Percentiles rank a stretch among this genome's conserved stretches.
These are phyloP conservation scores for Zaprionus ornatus DNA, from an alignment of 1,140 invertebrate species.

Conservation along the genomic window DNA sequence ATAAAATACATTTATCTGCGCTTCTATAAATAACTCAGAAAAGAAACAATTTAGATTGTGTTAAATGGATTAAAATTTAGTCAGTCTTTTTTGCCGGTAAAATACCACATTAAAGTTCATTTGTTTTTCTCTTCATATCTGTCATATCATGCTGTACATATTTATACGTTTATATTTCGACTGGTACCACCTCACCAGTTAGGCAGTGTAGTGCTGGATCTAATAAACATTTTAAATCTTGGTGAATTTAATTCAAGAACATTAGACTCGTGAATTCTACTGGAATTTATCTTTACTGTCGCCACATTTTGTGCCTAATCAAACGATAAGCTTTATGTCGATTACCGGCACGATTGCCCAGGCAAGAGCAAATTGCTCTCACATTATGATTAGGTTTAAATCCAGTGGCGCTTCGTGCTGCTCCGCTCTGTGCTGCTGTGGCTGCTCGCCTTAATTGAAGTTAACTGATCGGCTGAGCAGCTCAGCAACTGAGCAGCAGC, in stretches of 20 bases:
- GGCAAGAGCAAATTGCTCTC: slow-evolving; percentile 37
- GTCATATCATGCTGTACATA: neutral
- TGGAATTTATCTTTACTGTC: slow-evolving; percentile 65
- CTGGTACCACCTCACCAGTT: neutral
- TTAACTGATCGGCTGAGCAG: slow-evolving; percentile 33
- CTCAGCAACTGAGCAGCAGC: slow-evolving; percentile 4
- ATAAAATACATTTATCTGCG: neutral
- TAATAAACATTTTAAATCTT: slow-evolving; percentile 40
- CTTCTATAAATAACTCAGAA: neutral
- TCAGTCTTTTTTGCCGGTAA: neutral
- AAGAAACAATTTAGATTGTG: neutral
- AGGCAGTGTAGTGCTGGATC: slow-evolving; percentile 2
- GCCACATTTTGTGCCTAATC: slow-evolving; percentile 63
- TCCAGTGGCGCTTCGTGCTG: slow-evolving; percentile 28
- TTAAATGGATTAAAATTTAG: slow-evolving; percentile 1
- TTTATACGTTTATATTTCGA: neutral
- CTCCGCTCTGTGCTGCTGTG: slow-evolving; percentile 4
- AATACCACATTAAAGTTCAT: neutral
- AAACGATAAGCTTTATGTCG: slow-evolving; percentile 78
- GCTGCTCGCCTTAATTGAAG: slow-evolving; percentile 32
- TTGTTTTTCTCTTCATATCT: neutral
- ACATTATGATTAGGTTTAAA: slow-evolving; percentile 41
- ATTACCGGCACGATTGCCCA: slow-evolving; percentile 48
- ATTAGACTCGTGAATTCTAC: slow-evolving; percentile 38
- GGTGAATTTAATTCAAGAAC: slow-evolving; percentile 55